Evolutionary conservation across 2,113 vertebrate species (phyloP).

Genomic region (Xiphophorus hellerii): DNA sequence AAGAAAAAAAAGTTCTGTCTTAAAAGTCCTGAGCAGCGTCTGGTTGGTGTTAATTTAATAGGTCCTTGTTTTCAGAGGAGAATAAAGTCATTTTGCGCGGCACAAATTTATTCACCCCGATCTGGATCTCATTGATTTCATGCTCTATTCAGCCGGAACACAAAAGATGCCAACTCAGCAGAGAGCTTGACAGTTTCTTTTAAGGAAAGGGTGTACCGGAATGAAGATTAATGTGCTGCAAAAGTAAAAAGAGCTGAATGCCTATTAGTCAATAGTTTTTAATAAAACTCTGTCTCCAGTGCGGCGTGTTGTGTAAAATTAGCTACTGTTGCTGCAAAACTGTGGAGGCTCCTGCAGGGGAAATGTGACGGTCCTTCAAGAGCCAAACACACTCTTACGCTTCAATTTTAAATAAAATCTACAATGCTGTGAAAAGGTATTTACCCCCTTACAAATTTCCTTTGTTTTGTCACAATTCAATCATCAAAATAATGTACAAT

Average conservation of each 20-base stretch:
- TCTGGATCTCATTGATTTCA: constrained; percentile 56
- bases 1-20: not conserved
- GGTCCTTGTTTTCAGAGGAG: constrained; percentile 13
- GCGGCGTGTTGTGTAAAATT: not conserved
- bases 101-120: constrained; percentile 32
- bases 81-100: constrained; percentile 52
- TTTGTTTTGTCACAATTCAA: not conserved
- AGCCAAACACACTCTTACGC: not conserved
- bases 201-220: constrained; percentile 20
- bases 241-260: constrained; percentile 34
- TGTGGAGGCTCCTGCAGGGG: not conserved
- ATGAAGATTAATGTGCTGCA: constrained; percentile 58
- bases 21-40: constrained; percentile 17
- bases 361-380: not conserved
- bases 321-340: not conserved
- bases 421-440: not conserved
- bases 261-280: constrained; percentile 43
- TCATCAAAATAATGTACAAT: not conserved
- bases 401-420: not conserved
- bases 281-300: constrained; percentile 14
- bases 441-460: not conserved
- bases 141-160: constrained; percentile 53
- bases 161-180: constrained; percentile 50
- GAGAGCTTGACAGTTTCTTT: constrained; percentile 35
- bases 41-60: constrained; percentile 34